A percentile compares a stretch with the other conserved stretches of the same genome.
These are phyloP conservation scores for Catagonus wagneri DNA, from an alignment of 2,113 vertebrate species.

Conservation along the genomic window DNA sequence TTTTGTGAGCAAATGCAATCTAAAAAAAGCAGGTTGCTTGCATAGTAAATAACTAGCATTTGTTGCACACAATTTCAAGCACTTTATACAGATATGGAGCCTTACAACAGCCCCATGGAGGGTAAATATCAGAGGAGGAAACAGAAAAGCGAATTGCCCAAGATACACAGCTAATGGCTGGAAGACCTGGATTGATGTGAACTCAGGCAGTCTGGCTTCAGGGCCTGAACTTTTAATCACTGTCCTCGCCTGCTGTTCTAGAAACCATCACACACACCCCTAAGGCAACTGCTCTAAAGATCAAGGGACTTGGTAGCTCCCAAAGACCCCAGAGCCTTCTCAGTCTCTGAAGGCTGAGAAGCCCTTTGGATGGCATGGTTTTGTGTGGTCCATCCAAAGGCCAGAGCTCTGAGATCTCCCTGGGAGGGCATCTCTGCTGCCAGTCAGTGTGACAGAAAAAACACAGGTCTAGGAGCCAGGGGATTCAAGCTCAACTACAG, in stretches of 20 bases:
- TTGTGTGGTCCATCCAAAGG: neutral
- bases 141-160: neutral
- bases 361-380: neutral
- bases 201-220: neutral
- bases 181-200: neutral
- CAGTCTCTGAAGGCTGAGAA: neutral
- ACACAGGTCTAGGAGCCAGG: neutral
- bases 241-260: neutral
- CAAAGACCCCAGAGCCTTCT: neutral
- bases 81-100: neutral
- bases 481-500: neutral
- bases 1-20: constrained; percentile 23
- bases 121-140: constrained; percentile 17
- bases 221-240: neutral
- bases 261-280: neutral
- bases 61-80: neutral
- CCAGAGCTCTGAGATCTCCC: neutral
- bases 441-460: neutral
- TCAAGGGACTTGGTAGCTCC: neutral
- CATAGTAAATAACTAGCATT: neutral
- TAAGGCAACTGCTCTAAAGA: neutral
- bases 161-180: neutral
- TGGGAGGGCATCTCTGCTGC: neutral
- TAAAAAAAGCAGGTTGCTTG: neutral
- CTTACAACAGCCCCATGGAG: neutral